Conservation (phyloP, 1,140 invertebrate species). For the Ips typographus region DNA sequence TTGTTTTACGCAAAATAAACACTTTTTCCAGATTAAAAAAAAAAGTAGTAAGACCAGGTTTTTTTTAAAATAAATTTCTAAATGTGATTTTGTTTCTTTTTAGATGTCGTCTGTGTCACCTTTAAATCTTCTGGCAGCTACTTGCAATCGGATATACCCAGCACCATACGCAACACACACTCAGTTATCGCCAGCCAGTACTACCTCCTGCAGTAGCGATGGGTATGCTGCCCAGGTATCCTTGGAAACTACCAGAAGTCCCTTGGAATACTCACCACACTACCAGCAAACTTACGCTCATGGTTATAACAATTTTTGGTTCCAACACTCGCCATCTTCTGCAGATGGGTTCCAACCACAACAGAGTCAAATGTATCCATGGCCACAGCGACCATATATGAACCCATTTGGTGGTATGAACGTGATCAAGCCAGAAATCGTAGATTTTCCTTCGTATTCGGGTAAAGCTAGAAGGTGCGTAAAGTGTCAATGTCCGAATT, state of each 20-base stretch:
- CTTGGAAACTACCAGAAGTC: constrained; percentile 43
- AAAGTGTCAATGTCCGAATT: constrained; percentile 72
- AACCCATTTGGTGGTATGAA: constrained; percentile 38
- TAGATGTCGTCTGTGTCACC: constrained; percentile 46
- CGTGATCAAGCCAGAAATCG: constrained; percentile 39
- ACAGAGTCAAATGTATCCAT: constrained; percentile 37
- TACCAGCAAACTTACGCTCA: constrained; percentile 44
- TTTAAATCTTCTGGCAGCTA: constrained; percentile 44
- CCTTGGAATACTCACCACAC: constrained; percentile 49
- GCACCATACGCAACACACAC: constrained; percentile 40
- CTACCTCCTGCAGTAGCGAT: constrained; percentile 48
- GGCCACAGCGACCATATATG: constrained; percentile 41
- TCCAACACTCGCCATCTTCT: constrained; percentile 49
- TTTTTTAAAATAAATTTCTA: not conserved
- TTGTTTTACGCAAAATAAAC: too few relatives aligned
- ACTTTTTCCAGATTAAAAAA: not conserved
- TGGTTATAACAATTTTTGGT: constrained; percentile 46
- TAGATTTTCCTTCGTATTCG: constrained; percentile 42
- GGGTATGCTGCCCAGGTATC: constrained; percentile 45
- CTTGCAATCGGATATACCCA: constrained; percentile 47
- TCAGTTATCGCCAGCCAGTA: constrained; percentile 47
- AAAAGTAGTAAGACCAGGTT: not conserved
- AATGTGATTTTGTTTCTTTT: constrained; percentile 35
- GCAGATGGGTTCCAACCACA: constrained; percentile 48
- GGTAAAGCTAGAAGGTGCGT: constrained; percentile 46